phyloP scores from a whole-genome alignment of 2,113 vertebrate species.

The Cnemophilus loriae region DNA sequence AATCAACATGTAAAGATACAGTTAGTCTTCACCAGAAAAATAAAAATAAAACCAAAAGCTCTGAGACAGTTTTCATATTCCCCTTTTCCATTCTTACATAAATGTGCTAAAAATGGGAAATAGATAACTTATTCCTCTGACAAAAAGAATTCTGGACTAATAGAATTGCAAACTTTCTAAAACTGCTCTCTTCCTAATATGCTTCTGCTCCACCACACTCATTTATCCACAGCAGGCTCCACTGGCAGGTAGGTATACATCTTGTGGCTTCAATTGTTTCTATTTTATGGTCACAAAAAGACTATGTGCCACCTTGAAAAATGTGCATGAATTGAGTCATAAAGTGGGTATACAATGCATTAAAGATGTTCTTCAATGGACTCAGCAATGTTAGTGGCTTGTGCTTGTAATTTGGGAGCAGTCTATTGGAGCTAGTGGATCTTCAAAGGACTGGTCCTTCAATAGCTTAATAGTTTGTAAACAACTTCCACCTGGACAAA shows the following conservation, averaged over 20 bases:
- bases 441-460: background rate
- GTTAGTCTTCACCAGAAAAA: background rate
- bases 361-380: background rate
- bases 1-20: background rate
- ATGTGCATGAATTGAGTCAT: background rate
- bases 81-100: background rate
- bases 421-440: fast-evolving
- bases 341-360: background rate
- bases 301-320: background rate
- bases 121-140: background rate
- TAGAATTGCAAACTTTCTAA: conserved; percentile 8
- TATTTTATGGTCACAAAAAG: background rate
- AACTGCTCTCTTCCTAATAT: conserved; percentile 1
- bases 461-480: background rate
- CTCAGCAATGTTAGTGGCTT: background rate
- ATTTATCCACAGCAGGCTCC: background rate
- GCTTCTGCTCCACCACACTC: background rate
- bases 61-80: background rate
- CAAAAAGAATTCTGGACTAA: conserved; percentile 21
- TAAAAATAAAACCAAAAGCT: background rate
- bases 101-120: background rate
- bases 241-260: background rate
- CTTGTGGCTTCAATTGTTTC: background rate
- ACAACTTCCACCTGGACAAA: background rate
- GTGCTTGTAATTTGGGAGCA: background rate